phyloP scores from a whole-genome alignment of 2,888 invertebrate genomes.

The Oxystoma pomonae region DNA sequence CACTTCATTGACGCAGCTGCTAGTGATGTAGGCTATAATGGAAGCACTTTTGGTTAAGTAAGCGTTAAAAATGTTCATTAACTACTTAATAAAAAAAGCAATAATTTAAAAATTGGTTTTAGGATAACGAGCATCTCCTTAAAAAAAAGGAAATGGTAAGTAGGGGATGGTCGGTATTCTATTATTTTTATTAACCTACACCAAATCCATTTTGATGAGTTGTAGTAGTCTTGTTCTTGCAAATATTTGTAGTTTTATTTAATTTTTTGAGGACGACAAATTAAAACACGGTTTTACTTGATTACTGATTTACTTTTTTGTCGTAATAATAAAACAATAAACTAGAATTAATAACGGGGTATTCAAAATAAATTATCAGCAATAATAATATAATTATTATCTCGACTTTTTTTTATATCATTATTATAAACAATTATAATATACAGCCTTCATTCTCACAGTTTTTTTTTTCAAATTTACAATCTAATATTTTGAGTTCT shows the following conservation, averaged over 20 bases:
- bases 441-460: constrained; percentile 47
- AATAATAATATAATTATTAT: constrained; percentile 31
- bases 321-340: constrained; percentile 33
- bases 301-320: constrained; percentile 27
- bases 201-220: no score
- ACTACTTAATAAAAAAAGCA: no score
- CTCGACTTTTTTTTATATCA: constrained; percentile 28
- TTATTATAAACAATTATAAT: constrained; percentile 43
- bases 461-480: constrained; percentile 31
- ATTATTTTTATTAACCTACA: no score
- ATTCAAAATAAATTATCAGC: constrained; percentile 37
- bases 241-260: no score
- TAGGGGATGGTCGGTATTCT: no score
- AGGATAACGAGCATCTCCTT: no score
- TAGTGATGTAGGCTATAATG: constrained; percentile 60
- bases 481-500: constrained; percentile 33
- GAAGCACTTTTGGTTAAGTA: constrained; percentile 57
- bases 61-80: no score
- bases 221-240: no score
- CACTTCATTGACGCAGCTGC: constrained; percentile 57
- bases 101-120: no score
- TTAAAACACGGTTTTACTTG: not conserved
- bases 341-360: constrained; percentile 28
- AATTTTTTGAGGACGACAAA: no score
- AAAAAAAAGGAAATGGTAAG: no score